phyloP scores from a whole-genome alignment of 2,113 vertebrate species.

The human (Homo sapiens) region DNA sequence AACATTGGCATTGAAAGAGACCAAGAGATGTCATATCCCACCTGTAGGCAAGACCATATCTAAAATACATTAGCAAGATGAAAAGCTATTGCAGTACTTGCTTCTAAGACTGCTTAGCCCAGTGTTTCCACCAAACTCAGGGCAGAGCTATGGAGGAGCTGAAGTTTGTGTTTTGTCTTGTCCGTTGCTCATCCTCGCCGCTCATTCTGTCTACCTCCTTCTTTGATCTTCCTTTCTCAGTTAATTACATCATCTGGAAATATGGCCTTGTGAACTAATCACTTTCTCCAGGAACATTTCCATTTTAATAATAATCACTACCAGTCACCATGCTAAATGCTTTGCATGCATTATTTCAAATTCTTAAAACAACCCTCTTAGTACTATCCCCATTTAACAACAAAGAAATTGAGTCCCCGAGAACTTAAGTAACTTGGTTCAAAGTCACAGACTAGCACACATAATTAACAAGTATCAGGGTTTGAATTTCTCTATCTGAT shows the following conservation, averaged over 20 bases:
- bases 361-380: not conserved
- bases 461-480: not conserved
- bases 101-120: not conserved
- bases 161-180: not conserved
- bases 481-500: not conserved
- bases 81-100: not conserved
- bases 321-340: not conserved
- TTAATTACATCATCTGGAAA: not conserved
- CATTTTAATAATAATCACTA: conserved; percentile 6
- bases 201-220: not conserved
- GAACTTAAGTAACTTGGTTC: not conserved
- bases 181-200: not conserved
- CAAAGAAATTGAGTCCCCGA: not conserved
- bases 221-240: not conserved
- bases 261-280: not conserved
- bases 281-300: not conserved
- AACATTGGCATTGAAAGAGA: not conserved
- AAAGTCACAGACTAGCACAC: not conserved
- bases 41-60: not conserved
- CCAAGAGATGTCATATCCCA: not conserved
- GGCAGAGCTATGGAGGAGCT: not conserved
- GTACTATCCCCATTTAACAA: not conserved
- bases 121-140: not conserved
- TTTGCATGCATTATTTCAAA: not conserved
- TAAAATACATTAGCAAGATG: not conserved